Evolutionary conservation across 2,113 vertebrate genomes (phyloP), one percentile per base, ranked within the genome.

Genomic region (Tauraco erythrolophus): DNA sequence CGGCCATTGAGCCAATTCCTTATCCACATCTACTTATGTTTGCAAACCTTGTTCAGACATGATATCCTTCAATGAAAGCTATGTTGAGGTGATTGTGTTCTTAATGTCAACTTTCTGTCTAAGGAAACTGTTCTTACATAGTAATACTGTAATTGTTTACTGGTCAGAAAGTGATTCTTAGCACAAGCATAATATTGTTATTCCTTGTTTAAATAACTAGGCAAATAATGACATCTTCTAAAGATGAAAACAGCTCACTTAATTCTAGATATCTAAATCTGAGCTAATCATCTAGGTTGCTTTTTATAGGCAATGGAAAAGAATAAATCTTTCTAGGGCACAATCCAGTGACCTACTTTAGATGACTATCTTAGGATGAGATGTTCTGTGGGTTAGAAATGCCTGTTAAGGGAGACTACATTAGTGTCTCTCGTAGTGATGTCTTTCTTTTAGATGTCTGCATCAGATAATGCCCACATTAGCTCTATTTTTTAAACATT

Each of bases 321-420:
- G 77, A 93, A 94, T 68, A 87, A 94, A 89, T 87, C 83, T 94
- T 96, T 96, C 77, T 87, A 94, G 77, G 57, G 53, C 87, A 89
- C 65, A 94, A 84, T 65, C 48, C 57, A 87, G 65, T 91, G 91
- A 95, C 77, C 92, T 92, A 91, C 65, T 94, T 95, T 68, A 93
- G 56, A 91, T 79, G 74, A 75, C 72, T 87, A 19, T 87, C 69
- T 95, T 71, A 94, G 65, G 48, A 88, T 50, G 35, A 90, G 72
- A 45, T 60, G 21, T 74, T 94, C 56, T 71, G 19, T 87, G 51
- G 66, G 37, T 84, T 91, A 87, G 68, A 92, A 96, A 75, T 23
- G 77, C 53, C 57, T 87, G 4, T 78, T 71, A 78, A 79, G 72
- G 48, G 16, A 95, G 46, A 56, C 25, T 35, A 60, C 14, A 4